These are phyloP conservation scores for Dysdera silvatica DNA, from an alignment of 1,140 invertebrate genomes.

Conservation along the genomic window DNA sequence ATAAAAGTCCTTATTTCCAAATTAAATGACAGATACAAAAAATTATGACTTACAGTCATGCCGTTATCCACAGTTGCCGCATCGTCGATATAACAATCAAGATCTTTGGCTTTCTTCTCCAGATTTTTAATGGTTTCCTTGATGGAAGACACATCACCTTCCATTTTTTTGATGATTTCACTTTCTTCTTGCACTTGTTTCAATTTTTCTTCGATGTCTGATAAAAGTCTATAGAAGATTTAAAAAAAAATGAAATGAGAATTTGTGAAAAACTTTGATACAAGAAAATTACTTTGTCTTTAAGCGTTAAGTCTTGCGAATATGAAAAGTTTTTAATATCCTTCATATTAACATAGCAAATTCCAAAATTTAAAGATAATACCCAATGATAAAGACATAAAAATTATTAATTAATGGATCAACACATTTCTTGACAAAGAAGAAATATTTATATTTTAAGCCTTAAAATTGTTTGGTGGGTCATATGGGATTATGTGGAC, in stretches of 20 bases:
- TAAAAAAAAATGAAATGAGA: background rate
- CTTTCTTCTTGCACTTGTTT: conserved; percentile 47
- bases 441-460: too few relatives aligned
- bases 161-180: conserved; percentile 51
- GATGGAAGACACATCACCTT: conserved; percentile 53
- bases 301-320: too few relatives aligned
- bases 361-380: too few relatives aligned
- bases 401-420: too few relatives aligned
- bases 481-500: too few relatives aligned
- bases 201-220: conserved; percentile 27
- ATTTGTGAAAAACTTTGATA: background rate
- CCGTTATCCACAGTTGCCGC: conserved; percentile 13
- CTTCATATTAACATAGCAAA: too few relatives aligned
- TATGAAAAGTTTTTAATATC: too few relatives aligned
- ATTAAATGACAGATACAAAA: background rate
- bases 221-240: conserved; percentile 21
- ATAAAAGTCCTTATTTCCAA: background rate
- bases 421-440: too few relatives aligned
- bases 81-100: conserved; percentile 28
- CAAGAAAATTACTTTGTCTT: background rate
- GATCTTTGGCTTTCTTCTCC: conserved; percentile 17
- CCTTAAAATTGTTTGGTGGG: too few relatives aligned
- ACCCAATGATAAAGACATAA: too few relatives aligned
- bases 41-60: conserved; percentile 12
- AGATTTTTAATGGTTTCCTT: conserved; percentile 9